A percentile compares a stretch with the other conserved stretches of the same genome.
Conservation (phyloP, 2,113 vertebrate species). For the Columba janthina region DNA sequence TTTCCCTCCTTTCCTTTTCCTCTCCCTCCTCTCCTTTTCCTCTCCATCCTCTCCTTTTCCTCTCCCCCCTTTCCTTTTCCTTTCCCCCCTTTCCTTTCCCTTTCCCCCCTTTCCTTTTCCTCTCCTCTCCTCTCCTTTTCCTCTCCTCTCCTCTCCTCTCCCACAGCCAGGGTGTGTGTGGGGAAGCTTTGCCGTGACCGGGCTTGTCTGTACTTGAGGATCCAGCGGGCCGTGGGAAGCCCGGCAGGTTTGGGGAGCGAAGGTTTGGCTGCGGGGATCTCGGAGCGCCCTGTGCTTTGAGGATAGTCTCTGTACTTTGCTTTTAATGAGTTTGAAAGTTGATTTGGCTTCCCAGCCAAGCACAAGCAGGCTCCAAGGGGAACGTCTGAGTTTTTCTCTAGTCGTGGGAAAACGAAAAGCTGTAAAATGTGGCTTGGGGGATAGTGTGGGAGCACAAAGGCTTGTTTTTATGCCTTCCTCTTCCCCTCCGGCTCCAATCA, state of each 20-base stretch:
- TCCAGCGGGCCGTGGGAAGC: background rate
- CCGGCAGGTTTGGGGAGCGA: fast-evolving
- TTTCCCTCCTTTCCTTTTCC: no score
- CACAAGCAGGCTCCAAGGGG: background rate
- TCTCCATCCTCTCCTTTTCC: no score
- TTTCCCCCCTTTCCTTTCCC: no score
- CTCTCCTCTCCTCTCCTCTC: background rate
- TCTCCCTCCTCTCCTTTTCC: no score
- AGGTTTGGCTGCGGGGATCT: background rate
- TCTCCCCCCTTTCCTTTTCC: no score
- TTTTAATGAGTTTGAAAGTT: fast-evolving
- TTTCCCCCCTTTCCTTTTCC: no score
- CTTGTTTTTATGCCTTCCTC: background rate
- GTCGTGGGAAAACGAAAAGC: background rate
- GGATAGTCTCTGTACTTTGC: fast-evolving
- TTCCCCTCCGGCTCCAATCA: background rate
- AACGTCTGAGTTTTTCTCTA: background rate
- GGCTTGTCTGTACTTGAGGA: background rate
- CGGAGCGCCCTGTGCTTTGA: background rate
- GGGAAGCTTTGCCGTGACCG: background rate
- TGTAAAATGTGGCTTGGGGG: background rate
- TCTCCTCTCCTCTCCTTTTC: no score
- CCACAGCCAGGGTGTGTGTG: fast-evolving
- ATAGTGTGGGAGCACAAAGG: background rate
- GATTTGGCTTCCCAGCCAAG: background rate